Conservation (phyloP, 1,140 invertebrate species). For the Lerema accius region DNA sequence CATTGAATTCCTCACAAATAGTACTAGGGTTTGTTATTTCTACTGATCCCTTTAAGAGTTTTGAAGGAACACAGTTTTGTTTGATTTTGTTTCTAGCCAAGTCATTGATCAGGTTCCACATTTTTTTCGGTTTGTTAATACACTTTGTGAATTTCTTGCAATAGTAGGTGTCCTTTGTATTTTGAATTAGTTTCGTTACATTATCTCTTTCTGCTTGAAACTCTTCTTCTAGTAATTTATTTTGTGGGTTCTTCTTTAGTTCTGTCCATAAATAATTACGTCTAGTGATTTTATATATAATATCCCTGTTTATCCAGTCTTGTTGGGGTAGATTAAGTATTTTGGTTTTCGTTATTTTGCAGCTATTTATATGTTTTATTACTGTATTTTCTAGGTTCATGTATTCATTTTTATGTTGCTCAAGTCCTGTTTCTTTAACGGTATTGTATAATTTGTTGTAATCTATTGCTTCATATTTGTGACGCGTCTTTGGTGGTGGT, state of each 20-base stretch:
- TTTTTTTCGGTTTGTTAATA: conserved; percentile 36
- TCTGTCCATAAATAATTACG: too few species aligned
- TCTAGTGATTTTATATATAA: too few species aligned
- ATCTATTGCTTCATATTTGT: conserved; percentile 32
- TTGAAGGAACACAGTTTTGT: conserved; percentile 16
- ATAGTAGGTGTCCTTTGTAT: conserved; percentile 32
- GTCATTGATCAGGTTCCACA: conserved; percentile 29
- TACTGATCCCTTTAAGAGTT: conserved; percentile 14
- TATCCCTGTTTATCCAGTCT: conserved; percentile 33
- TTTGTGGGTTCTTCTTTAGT: not conserved
- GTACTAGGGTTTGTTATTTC: conserved; percentile 8
- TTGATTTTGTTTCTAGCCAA: conserved; percentile 26
- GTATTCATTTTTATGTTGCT: conserved; percentile 2
- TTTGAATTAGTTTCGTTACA: conserved; percentile 24
- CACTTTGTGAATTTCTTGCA: conserved; percentile 32
- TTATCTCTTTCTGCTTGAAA: not conserved
- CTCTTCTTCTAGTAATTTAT: not conserved
- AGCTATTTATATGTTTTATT: too few species aligned
- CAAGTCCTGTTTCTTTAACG: not conserved
- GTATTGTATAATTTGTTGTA: conserved; percentile 10
- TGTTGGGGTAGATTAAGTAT: conserved; percentile 31
- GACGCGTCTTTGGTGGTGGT: conserved; percentile 1
- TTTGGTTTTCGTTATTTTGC: conserved; percentile 33
- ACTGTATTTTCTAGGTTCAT: conserved; percentile 12
- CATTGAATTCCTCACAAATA: conserved; percentile 36